Evolutionary conservation across 2,113 vertebrate species (phyloP), one percentile per base, ranked within the genome.

Genomic region (Myotis brandtii): DNA sequence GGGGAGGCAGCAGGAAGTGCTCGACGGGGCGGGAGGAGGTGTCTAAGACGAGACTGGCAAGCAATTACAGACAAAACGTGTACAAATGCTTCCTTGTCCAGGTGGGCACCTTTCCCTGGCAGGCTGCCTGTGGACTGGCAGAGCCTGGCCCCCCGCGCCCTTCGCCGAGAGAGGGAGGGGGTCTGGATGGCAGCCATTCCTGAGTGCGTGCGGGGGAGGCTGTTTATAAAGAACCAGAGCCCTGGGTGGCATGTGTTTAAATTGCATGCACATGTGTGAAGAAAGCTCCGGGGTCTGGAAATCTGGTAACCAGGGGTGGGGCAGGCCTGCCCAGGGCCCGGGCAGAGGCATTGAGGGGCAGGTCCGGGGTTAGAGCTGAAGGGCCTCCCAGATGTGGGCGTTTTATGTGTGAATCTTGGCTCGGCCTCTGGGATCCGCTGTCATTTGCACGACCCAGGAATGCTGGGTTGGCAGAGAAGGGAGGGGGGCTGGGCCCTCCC

Each of bases 11-110:
- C 25, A 14, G 62, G 94, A 76, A 54, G 52, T 0, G 21, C 66
- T 67, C 0, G 0, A 6, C 0, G 11, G 0, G 10, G 77, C 0
- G 0, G 86, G 66, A 30, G 77, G 79, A 69, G 64, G 76, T 21
- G 56, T 83, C 56, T 32, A 27, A 9, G 79, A 83, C 0, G 23
- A 91, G 87, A 52, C 90, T 21, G 66, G 76, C 59, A 81, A 46
- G 62, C 43, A 20, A 21, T 52, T 40, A 75, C n/a, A 52, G 75
- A 70, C 73, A 82, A 48, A 84, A 84, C 70, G 32, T 37, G 75
- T 23, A 56, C 16, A 79, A 27, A 70, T 0, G 32, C 94, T 48
- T 59, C 83, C 91, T 86, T 50, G 75, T 89, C 46, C 3, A 59
- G 80, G 86, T 25, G 75, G 48, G 52, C 18, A 6, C 67, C 80